Base-by-base conservation (phyloP, 2,797 vertebrate species). In the Masticophis lateralis region DNA sequence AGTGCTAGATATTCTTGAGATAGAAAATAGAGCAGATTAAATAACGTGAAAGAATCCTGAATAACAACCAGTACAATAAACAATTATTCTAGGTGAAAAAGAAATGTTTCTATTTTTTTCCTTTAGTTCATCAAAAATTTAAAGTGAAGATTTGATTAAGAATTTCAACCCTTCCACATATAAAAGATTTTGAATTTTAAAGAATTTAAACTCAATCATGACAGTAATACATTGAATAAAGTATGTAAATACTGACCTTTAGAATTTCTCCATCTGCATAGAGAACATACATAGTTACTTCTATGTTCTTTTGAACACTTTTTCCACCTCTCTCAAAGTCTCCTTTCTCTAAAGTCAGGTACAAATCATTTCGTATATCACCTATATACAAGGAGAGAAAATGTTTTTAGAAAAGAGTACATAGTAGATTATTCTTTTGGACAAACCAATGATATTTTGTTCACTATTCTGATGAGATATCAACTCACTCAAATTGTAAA, bases 231-330 rank as follows among this genome's bases (percentile, higher is more conserved):
- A 66, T 74, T 90, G 51, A 83, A 61, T n/a, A 93, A 43, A 66
- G 55, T 43, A 63, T 14, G 5, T 86, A 66, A 87, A 91, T 95
- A 97, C 95, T 89, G 98, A 99, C 99, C 98, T 99, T 99, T 86
- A 99, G 97, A 92, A 99, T 98, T 95, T 99, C 99, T 93, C 99
- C 99, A 6, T 99, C 99, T 0, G 99, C 99, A 0, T 99, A 99
- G 88, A 99, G 98, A 86, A 99, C 99, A 14, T 99, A 99, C 97
- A 99, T 98, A 20, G 99, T 99, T 96, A 99, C 98, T 97, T 99
- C 99, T 0, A 99, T 99, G 97, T 99, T 99, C 97, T 99, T 99
- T 98, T 99, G 99, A 91, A 99, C 99, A 2, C 99, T 99, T 96
- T 99, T 99, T 89, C 99, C 99, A 3, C 99, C 99, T 96, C 99